A percentile compares a stretch with the other conserved stretches of the same genome.
phyloP scores from a whole-genome alignment of 1,140 invertebrate genomes.

The Pseudomyrmex pallidus region DNA sequence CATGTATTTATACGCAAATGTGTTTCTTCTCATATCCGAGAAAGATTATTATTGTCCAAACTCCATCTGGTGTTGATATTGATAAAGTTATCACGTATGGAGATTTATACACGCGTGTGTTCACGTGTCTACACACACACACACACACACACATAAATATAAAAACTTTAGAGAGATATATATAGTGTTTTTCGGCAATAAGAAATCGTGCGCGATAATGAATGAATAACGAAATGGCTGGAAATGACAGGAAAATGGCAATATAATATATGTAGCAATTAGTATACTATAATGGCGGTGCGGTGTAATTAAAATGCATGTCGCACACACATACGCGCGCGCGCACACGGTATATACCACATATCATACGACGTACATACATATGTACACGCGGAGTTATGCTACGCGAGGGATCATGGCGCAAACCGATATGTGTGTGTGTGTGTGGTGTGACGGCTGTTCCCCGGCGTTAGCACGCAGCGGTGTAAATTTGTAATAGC shows the following conservation, averaged over 20 bases:
- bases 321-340: neutral
- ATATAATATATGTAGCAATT: conserved; percentile 34
- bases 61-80: no score
- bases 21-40: no score
- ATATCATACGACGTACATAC: no score
- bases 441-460: conserved; percentile 39
- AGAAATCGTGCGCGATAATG: conserved; percentile 17
- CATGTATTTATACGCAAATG: no score
- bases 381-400: neutral
- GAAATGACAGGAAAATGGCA: conserved; percentile 12
- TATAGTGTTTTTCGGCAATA: neutral
- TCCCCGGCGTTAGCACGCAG: conserved; percentile 40
- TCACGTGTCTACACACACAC: no score
- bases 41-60: no score
- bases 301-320: conserved; percentile 50
- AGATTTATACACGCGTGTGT: no score
- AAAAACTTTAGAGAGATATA: no score
- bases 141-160: no score
- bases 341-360: no score
- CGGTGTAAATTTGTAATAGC: conserved; percentile 54
- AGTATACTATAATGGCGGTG: conserved; percentile 11
- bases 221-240: neutral
- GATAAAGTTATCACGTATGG: no score
- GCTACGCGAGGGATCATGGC: conserved; percentile 24
- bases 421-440: conserved; percentile 55